phyloP scores from a whole-genome alignment of 2,888 invertebrate species.

The Macrophya annulata region DNA sequence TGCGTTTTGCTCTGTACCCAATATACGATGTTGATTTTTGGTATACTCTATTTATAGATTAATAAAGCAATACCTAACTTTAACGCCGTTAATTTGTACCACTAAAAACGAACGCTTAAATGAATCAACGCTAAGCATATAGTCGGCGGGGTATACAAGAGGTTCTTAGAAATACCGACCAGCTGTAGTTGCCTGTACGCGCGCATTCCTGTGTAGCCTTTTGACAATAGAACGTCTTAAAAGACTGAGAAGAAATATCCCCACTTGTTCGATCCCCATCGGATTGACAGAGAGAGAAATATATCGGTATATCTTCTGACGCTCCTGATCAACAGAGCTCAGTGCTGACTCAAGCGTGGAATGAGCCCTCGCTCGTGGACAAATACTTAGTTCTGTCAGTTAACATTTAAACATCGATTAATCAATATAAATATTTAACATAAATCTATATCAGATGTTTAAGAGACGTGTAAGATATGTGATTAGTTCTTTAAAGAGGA shows the following conservation, averaged over 20 bases:
- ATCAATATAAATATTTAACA: neutral
- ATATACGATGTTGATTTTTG: neutral
- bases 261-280: conserved; percentile 21
- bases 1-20: neutral
- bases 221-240: conserved; percentile 24
- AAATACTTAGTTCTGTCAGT: neutral
- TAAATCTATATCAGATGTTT: neutral
- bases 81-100: conserved; percentile 10
- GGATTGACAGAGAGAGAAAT: conserved; percentile 6
- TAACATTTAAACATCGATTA: neutral
- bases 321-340: neutral
- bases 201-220: conserved; percentile 22
- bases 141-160: neutral
- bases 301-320: neutral
- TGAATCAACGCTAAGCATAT: neutral
- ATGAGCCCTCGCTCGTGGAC: neutral
- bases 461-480: neutral
- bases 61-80: neutral
- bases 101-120: conserved; percentile 12
- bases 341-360: conserved; percentile 8
- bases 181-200: neutral
- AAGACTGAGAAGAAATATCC: conserved; percentile 4
- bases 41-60: neutral
- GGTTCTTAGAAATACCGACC: conserved; percentile 6
- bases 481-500: neutral